phyloP scores from a whole-genome alignment of 2,797 vertebrate genomes.

The Echeneis naucrates region DNA sequence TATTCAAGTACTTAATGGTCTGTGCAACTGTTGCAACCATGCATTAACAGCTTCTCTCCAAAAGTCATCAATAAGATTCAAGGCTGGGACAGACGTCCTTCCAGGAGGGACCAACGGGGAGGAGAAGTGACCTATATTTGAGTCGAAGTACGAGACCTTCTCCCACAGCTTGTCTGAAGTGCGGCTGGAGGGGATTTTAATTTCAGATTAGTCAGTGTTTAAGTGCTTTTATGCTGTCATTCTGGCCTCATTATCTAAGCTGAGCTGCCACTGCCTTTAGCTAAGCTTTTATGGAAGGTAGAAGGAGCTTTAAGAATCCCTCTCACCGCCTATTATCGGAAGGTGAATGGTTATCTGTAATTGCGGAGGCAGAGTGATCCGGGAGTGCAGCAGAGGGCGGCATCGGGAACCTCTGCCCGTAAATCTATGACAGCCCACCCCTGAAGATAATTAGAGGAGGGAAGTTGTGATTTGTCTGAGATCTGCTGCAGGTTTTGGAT shows the following conservation, averaged over 20 bases:
- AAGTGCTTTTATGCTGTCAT: constrained; percentile 67
- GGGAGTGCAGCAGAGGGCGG: constrained; percentile 48
- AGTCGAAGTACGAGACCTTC: constrained; percentile 35
- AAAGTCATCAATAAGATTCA: constrained; percentile 49
- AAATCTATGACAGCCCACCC: constrained; percentile 23
- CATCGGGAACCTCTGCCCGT: constrained; percentile 24
- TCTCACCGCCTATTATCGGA: constrained; percentile 48
- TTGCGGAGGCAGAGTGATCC: constrained; percentile 60
- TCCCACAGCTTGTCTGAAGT: constrained; percentile 53
- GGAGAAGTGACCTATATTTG: constrained; percentile 57
- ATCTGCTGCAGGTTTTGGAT: constrained; percentile 32
- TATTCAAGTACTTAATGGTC: constrained; percentile 58
- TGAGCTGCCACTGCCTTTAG: constrained; percentile 67
- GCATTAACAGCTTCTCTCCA: constrained; percentile 62
- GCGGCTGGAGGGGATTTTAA: constrained; percentile 66
- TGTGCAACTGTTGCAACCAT: constrained; percentile 51
- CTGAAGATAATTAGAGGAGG: constrained; percentile 55
- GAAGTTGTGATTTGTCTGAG: constrained; percentile 26
- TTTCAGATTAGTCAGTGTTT: constrained; percentile 72
- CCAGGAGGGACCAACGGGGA: constrained; percentile 25
- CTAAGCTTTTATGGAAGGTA: constrained; percentile 54
- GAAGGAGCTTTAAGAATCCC: constrained; percentile 55
- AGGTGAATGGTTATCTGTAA: constrained; percentile 76
- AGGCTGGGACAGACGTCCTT: constrained; percentile 24
- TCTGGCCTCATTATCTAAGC: constrained; percentile 71